A percentile compares a stretch with the other conserved stretches of the same genome.
These are phyloP conservation scores for Chaetodon trifasciatus DNA, from an alignment of 2,797 vertebrate species.

Conservation along the genomic window DNA sequence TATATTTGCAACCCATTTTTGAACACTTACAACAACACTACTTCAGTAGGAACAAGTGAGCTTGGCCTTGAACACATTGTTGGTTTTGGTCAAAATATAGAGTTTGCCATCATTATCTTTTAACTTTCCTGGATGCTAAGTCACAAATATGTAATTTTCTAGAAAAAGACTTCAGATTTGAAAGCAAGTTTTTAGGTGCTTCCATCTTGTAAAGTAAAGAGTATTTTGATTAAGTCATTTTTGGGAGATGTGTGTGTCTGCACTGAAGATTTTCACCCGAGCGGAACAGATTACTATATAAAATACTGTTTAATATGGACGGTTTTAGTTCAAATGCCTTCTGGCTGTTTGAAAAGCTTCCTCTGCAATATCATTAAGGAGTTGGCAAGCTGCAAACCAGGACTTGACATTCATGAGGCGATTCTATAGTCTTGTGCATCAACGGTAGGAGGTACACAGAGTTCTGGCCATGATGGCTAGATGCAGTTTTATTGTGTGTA, in stretches of 20 bases:
- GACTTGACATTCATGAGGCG: constrained; percentile 48
- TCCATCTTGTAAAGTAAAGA: neutral
- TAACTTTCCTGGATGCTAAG: neutral
- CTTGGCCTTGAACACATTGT: neutral
- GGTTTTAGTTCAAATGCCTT: constrained; percentile 39
- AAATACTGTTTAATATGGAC: constrained; percentile 34
- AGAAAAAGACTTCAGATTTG: neutral
- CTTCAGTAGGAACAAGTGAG: neutral
- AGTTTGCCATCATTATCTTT: neutral
- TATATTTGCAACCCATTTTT: neutral
- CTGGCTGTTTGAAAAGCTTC: constrained; percentile 50
- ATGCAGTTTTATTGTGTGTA: neutral
- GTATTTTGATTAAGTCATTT: neutral
- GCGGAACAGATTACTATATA: constrained; percentile 17
- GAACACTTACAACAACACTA: neutral
- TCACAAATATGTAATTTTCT: neutral
- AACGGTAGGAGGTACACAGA: constrained; percentile 13
- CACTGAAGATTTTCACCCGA: constrained; percentile 9
- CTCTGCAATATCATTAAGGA: constrained; percentile 56
- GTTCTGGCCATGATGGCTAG: constrained; percentile 3
- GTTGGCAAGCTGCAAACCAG: constrained; percentile 53
- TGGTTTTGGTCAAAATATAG: neutral
- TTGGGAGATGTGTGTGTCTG: constrained; percentile 4
- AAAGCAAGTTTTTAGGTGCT: neutral
- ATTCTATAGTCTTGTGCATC: constrained; percentile 42